Evolutionary conservation across 2,797 vertebrate species (phyloP), one percentile per base, ranked within the genome.

Genomic region (Okamejei kenojei): DNA sequence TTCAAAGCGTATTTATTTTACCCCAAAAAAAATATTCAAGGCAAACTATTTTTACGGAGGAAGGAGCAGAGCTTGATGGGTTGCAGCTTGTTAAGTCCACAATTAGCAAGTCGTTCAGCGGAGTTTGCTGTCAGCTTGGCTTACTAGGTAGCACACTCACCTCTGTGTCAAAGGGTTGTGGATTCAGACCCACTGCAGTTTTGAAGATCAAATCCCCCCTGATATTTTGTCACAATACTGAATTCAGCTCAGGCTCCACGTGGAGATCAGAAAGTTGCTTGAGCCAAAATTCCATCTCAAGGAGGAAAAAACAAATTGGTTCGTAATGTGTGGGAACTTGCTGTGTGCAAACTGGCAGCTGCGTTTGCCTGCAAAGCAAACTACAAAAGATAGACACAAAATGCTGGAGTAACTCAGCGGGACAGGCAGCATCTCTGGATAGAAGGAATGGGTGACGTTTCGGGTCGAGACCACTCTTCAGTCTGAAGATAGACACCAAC

Each of bases 121-220:
- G n/a, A 2, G 10, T 88, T 88, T 61, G 9, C n/a, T 88, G 84
- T 35, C 29, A 88, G 84, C 61, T 88, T 65, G 84, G 84, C 84
- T 88, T 65, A n/a, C 6, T 88, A 17, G 17, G n/a, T 65, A 19
- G 15, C 58, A 88, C 61, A 65, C 84, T 88, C 84, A 88, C 84
- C 84, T 88, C 84, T 32, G 58, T 65, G 84, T 88, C 84, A 65
- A 88, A 84, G 32, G 84, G 84, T 88, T 32, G n/a, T 19, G n/a
- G 61, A n/a, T 65, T 65, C 84, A 88, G 61, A 2, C 13, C 61
- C 15, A 35, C n/a, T 88, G 58, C 84, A 88, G 61, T n/a, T 35
- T 65, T 88, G 84, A 88, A 35, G 13, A n/a, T 7, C 61, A 65
- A 63, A 65, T 65, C 84, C 32, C 63, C 29, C 7, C 29, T 88